Evolutionary conservation across 2,113 vertebrate species (phyloP).

Genomic region (Paralichthys olivaceus): DNA sequence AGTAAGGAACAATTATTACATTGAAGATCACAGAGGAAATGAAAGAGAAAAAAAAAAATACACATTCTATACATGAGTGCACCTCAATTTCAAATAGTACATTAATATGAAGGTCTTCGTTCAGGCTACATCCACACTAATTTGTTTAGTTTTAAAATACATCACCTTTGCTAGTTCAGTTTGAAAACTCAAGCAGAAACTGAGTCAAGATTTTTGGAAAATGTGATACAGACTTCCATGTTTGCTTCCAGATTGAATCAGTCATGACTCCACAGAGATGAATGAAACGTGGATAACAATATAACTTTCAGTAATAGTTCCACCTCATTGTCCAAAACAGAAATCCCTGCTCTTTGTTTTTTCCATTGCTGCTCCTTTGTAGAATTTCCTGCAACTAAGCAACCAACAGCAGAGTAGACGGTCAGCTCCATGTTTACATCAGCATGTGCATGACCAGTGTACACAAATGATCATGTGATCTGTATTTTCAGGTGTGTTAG

Average conservation of each 20-base stretch:
- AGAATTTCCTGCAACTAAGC: not conserved
- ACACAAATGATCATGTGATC: not conserved
- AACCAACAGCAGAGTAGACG: not conserved
- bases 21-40: slow-evolving; percentile 46
- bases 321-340: not conserved
- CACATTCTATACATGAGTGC: slow-evolving; percentile 48
- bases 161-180: not conserved
- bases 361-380: not conserved
- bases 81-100: slow-evolving; percentile 47
- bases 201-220: not conserved
- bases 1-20: slow-evolving; percentile 49
- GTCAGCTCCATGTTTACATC: not conserved
- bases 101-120: slow-evolving; percentile 56
- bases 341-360: not conserved
- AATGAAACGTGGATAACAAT: not conserved
- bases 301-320: not conserved
- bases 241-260: not conserved
- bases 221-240: not conserved
- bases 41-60: slow-evolving; percentile 44
- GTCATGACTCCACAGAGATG: not conserved
- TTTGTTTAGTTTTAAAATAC: too few species aligned
- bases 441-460: not conserved
- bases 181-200: not conserved
- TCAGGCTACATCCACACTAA: slow-evolving; percentile 10
- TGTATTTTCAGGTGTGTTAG: not conserved